Base-by-base conservation (phyloP, 2,888 invertebrate species). In the Eurois occulta region DNA sequence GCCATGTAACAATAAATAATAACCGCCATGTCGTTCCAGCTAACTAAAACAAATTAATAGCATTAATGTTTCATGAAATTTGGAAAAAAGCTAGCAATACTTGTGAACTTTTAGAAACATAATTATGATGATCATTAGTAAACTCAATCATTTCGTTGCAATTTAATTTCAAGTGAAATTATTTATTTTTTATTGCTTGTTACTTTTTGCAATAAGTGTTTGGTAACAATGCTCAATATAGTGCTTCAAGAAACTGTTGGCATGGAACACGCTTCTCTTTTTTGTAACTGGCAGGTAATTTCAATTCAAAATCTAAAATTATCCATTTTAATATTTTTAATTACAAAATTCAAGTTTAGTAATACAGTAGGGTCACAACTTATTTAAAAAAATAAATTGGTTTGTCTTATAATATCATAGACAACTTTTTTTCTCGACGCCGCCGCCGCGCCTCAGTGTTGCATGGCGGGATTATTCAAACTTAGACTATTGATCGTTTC, bases 391-490 rank as follows among this genome's bases (percentile, higher is more conserved):
- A 32, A 1, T 8, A 28, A 10, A 18, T 78, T 52, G 3, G 1
- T 64, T 72, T 21, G n/a, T 32, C 2, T 32, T 16, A n/a, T 2
- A 32, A 13, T 4, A 65, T 21, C 78, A 78, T 72, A 73, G 80
- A 78, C 80, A 65, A 65, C 10, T 35, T 65, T 41, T 65, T 72
- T 46, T 72, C n/a, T 80, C 46, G 78, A 78, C 64, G 73, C 78
- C 52, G 11, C n/a, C n/a, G n/a, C n/a, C n/a, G n/a, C n/a, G n/a
- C n/a, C n/a, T n/a, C n/a, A n/a, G n/a, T 72, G 5, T 38, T 64
- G 16, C 1, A n/a, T 38, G 8, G 78, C 78, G 78, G 72, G 28
- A 55, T 62, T 64, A 38, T 78, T 78, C 38, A 80, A 80, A 78
- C 2, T 1, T 16, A 2, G 38, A 38, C 46, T 28, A 38, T 72